Evolutionary conservation across 2,888 invertebrate species (phyloP).

Genomic region (Junonia oenone): DNA sequence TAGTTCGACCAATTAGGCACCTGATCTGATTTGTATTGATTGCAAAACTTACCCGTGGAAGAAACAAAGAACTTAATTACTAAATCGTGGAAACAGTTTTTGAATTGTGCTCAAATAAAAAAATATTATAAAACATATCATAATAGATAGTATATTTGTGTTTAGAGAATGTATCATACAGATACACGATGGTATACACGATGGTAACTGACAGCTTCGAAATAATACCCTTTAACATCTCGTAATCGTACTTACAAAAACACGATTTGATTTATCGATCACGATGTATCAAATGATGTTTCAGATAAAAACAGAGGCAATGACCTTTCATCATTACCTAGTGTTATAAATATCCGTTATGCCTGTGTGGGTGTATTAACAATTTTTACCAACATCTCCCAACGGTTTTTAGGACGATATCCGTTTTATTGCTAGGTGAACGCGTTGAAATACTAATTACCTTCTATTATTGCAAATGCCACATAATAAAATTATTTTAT

Average conservation of each 20-base stretch:
- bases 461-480: background rate
- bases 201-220: constrained; percentile 6
- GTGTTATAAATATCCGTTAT: constrained; percentile 25
- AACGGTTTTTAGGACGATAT: constrained; percentile 35
- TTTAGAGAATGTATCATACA: too few relatives aligned
- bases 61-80: too few relatives aligned
- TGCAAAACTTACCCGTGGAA: too few relatives aligned
- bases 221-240: background rate
- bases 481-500: background rate
- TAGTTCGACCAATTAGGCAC: too few relatives aligned
- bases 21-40: too few relatives aligned
- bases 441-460: constrained; percentile 15
- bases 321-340: constrained; percentile 28
- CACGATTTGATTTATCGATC: constrained; percentile 14
- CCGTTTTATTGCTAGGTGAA: constrained; percentile 32
- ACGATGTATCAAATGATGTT: constrained; percentile 15
- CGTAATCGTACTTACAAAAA: constrained; percentile 3
- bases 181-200: too few relatives aligned
- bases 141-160: too few relatives aligned
- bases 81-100: too few relatives aligned
- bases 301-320: constrained; percentile 20
- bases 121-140: too few relatives aligned
- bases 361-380: constrained; percentile 31
- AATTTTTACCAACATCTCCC: constrained; percentile 25
- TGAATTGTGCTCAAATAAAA: too few relatives aligned